Percentiles rank a stretch among this genome's conserved stretches.
phyloP scores from a whole-genome alignment of 2,888 invertebrate species.

The Dysmachus trigonus region DNA sequence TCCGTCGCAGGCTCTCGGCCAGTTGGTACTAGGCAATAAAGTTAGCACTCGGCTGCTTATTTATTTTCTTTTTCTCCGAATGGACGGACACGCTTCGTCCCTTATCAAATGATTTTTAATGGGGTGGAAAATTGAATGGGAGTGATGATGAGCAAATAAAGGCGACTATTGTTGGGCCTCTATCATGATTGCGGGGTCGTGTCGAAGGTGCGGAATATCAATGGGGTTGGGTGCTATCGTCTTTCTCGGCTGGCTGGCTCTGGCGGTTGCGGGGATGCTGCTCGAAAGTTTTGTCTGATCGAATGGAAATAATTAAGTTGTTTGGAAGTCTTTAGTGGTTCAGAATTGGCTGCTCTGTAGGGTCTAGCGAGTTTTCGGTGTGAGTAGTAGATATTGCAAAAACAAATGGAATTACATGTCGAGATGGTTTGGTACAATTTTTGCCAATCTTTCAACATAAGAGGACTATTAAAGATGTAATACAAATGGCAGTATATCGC shows the following conservation, averaged over 20 bases:
- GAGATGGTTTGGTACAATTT: background rate
- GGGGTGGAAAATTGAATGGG: conserved; percentile 56
- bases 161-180: conserved; percentile 47
- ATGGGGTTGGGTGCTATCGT: conserved; percentile 14
- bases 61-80: conserved; percentile 25
- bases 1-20: background rate
- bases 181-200: conserved; percentile 43
- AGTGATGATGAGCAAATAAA: conserved; percentile 56
- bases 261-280: background rate
- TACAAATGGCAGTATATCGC: no score
- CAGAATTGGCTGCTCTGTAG: background rate
- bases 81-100: conserved; percentile 46
- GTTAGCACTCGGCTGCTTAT: conserved; percentile 28
- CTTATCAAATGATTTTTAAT: conserved; percentile 52
- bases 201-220: conserved; percentile 26
- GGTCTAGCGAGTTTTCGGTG: background rate
- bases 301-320: conserved; percentile 43
- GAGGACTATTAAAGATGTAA: no score
- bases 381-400: background rate
- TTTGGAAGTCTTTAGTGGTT: conserved; percentile 21
- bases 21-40: conserved; percentile 12
- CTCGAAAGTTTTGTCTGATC: conserved; percentile 30
- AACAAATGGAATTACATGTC: background rate
- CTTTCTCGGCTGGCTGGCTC: background rate
- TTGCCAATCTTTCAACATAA: background rate